phyloP scores from a whole-genome alignment of 2,888 invertebrate genomes.

The Lucinisca nassula region DNA sequence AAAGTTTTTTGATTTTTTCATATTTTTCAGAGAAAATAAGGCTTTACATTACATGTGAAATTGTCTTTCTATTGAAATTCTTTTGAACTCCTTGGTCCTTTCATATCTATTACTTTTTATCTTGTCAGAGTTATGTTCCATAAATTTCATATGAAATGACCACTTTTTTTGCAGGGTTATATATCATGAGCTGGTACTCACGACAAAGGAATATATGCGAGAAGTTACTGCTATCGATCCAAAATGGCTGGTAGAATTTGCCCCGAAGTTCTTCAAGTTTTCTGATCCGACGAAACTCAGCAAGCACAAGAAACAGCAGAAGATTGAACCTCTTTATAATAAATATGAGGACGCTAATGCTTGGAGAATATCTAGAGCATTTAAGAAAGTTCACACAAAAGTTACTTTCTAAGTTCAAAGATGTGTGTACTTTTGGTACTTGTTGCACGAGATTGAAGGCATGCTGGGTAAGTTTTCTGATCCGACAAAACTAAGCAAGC shows the following conservation, averaged over 20 bases:
- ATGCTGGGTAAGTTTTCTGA: conserved; percentile 99
- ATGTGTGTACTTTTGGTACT: no score
- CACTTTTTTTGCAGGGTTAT: conserved; percentile 95
- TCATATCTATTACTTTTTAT: no score
- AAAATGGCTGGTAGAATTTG: conserved; percentile 98
- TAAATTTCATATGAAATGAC: no score
- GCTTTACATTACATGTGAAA: no score
- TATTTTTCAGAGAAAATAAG: no score
- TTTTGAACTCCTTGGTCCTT: no score
- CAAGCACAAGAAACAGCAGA: conserved; percentile 99
- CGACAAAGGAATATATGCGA: conserved; percentile 99
- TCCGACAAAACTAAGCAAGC: conserved; percentile 98
- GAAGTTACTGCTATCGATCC: conserved; percentile 92
- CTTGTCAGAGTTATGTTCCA: no score
- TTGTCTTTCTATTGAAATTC: no score
- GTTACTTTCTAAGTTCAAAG: conserved; percentile 85
- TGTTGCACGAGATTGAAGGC: no score
- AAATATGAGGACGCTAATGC: conserved; percentile 99
- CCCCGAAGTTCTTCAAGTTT: conserved; percentile 99
- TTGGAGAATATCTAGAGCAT: conserved; percentile 96
- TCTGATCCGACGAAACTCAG: conserved; percentile 99
- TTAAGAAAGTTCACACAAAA: conserved; percentile 88
- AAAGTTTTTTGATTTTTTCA: no score
- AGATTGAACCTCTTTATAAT: conserved; percentile 98
- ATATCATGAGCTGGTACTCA: conserved; percentile 99